These are phyloP conservation scores for Turdus rufiventris DNA, from an alignment of 2,113 vertebrate genomes.

Conservation along the genomic window DNA sequence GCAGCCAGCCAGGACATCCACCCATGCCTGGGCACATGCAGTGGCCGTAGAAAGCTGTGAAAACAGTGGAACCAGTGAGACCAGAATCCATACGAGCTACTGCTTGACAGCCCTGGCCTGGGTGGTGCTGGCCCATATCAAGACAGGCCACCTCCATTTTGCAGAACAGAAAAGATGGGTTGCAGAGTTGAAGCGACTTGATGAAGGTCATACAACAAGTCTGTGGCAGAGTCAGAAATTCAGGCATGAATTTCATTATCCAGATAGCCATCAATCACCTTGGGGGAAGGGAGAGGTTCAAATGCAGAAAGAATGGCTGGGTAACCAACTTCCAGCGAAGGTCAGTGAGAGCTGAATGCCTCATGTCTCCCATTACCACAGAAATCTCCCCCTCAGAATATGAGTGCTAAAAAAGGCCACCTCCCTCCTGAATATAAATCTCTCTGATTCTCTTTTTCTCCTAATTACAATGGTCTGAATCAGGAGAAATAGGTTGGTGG, in stretches of 20 bases:
- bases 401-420: constrained; percentile 1
- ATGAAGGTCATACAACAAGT: not conserved
- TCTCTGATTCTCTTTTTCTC: not conserved
- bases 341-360: not conserved
- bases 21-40: not conserved
- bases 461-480: constrained; percentile 17
- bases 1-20: not conserved
- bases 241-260: not conserved
- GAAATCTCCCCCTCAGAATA: constrained; percentile 36
- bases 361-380: not conserved
- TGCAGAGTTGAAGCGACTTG: not conserved
- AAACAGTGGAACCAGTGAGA: not conserved
- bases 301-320: not conserved
- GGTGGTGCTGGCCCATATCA: not conserved
- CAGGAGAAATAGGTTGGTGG: not conserved
- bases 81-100: not conserved
- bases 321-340: constrained; percentile 1
- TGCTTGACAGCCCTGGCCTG: not conserved
- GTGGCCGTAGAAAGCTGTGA: accelerated
- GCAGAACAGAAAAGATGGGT: not conserved
- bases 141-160: not conserved
- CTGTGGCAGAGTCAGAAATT: not conserved
- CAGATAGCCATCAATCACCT: not conserved
- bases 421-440: constrained; percentile 47
- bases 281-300: not conserved